Base-by-base conservation (phyloP, 2,797 vertebrate genomes). In the Argentina silus region DNA sequence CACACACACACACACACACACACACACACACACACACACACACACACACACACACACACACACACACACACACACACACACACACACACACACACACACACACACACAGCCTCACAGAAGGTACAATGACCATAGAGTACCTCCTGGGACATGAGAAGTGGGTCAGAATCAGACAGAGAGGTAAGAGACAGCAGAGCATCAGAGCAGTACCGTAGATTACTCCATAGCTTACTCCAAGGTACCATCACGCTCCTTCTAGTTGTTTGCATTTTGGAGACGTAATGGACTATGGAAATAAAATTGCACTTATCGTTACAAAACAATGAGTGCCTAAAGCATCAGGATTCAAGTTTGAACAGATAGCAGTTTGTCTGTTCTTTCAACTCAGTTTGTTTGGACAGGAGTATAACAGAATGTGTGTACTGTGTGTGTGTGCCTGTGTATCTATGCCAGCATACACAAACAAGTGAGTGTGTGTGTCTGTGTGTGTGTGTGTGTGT, bases 11-110 rank as follows among this genome's bases (percentile, higher is more conserved):
- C 65, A 50, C 53, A 65, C 27, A 79, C 60, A 64, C 60, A 67
- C 72, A 60, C 21, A 10, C 4, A 59, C 27, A 62, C 65, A 62
- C 43, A 50, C 60, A 70, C 10, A 44, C 55, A 53, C 53, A 60
- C 44, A 21, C 53, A 57, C 56, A 27, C 27, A 76, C 21, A 48
- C 61, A 65, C 74, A 47, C 69, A n/a, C 65, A 62, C 42, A 64
- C 67, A 47, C 36, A 55, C 27, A 70, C 66, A 66, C 17, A 51
- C 43, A 51, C 27, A n/a, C 36, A 44, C 57, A 59, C 74, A 60
- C 68, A 65, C 43, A 70, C 53, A 67, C 11, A 48, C 55, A 70
- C 45, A 53, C 27, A 63, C 17, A 15, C 53, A 76, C 23, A 51
- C 43, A 70, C 68, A 76, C 47, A 48, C 44, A 55, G 57, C 64